These are phyloP conservation scores for Platerodrilus igneus DNA, from an alignment of 2,888 invertebrate species.

Conservation along the genomic window DNA sequence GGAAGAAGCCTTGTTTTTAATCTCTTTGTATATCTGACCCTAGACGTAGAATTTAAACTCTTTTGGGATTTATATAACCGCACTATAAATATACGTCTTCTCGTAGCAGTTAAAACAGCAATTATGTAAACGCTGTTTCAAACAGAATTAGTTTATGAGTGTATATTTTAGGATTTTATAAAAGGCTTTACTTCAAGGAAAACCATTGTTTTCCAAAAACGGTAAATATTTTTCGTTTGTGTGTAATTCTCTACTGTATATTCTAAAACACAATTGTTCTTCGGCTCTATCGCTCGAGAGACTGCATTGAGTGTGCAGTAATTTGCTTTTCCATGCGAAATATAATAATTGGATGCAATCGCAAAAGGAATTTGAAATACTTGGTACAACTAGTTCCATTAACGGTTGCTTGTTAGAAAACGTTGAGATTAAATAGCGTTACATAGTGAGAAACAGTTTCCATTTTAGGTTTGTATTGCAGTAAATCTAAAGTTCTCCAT, in stretches of 20 bases:
- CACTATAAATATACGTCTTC: constrained; percentile 21
- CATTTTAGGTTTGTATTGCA: not conserved
- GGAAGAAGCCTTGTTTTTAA: constrained; percentile 37
- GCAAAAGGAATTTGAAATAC: constrained; percentile 28
- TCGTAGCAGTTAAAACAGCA: constrained; percentile 27
- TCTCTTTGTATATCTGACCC: constrained; percentile 37
- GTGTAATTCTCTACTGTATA: too few species aligned
- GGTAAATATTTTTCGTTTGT: too few species aligned
- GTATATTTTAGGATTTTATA: too few species aligned
- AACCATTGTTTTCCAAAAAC: too few species aligned
- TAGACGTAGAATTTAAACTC: constrained; percentile 34
- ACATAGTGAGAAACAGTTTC: too few species aligned
- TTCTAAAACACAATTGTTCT: too few species aligned
- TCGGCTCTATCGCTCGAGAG: constrained; percentile 17
- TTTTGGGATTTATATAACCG: constrained; percentile 34
- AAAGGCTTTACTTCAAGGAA: too few species aligned
- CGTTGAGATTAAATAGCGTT: too few species aligned
- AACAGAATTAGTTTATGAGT: too few species aligned
- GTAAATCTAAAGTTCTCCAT: constrained; percentile 12
- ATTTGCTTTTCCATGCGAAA: constrained; percentile 33
- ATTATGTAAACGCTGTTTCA: constrained; percentile 31
- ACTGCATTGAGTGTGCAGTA: constrained; percentile 25
- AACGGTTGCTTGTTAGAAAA: too few species aligned
- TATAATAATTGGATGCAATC: constrained; percentile 35
- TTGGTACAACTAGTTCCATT: too few species aligned